Base-by-base conservation (phyloP, 2,797 vertebrate species). In the Pampus argenteus region DNA sequence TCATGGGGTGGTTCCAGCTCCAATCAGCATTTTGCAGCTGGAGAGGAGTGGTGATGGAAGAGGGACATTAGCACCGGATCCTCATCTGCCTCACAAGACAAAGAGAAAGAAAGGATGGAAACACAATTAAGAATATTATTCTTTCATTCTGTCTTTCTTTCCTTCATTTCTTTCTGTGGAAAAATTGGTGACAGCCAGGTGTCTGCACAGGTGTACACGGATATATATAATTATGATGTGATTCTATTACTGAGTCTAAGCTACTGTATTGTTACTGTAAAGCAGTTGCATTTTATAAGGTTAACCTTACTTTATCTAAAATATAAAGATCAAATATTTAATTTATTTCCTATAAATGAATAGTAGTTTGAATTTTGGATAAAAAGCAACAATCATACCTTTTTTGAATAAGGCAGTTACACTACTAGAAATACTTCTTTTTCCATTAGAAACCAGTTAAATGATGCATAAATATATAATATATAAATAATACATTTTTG, bases 21-120 rank as follows among this genome's bases (percentile, higher is more conserved):
- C 88, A 92, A 92, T 93, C 91, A 91, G 85, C 22, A 64, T 74
- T 86, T 76, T 90, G 85, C 89, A 91, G 89, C 90, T 87, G 88
- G 84, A 86, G 84, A 88, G 67, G 76, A 81, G 82, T 48, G 20
- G 75, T 92, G 91, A 92, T 91, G 89, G 92, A 93, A 74, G 89
- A 90, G 87, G 72, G 66, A 88, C 92, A 93, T 93, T 93, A 93
- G 80, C 55, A 9, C 54, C 57, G 72, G 79, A 78, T 86, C 81
- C 73, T 88, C 89, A 81, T 86, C 82, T 86, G 78, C 79, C 84
- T 77, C 62, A 10, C 26, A 73, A 88, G 79, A 88, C 76, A 75
- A 63, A 62, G 59, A 63, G 48, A 84, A 74, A 71, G 71, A 82
- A 75, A 70, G 67, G 64, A 54, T 57, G 59, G 57, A 71, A 63